A percentile compares a stretch with the other conserved stretches of the same genome.
Conservation (phyloP, 2,888 invertebrate species). For the Crocallis elinguaria region DNA sequence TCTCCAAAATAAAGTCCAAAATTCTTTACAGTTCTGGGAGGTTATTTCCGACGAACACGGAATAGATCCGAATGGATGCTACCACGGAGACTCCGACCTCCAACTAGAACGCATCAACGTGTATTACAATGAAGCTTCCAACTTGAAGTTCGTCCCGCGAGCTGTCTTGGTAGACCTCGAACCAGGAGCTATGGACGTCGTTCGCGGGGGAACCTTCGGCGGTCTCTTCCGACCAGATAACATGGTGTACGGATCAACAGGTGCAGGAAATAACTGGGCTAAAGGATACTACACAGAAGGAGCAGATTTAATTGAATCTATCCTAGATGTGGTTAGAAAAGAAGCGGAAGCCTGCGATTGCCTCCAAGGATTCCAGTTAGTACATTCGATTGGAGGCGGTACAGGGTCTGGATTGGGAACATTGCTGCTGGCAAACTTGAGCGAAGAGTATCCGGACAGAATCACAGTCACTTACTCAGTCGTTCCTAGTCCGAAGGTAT, state of each 20-base stretch:
- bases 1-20: not conserved
- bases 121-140: conserved; percentile 88
- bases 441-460: conserved; percentile 90
- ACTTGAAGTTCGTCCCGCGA: conserved; percentile 67
- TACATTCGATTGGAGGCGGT: conserved; percentile 89
- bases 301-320: conserved; percentile 86
- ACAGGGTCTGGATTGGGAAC: conserved; percentile 91
- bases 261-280: conserved; percentile 86
- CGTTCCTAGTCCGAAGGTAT: conserved; percentile 89
- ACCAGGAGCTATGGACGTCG: conserved; percentile 85
- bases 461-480: conserved; percentile 88
- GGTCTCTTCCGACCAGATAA: conserved; percentile 89
- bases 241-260: conserved; percentile 85
- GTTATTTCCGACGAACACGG: conserved; percentile 92
- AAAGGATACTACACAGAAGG: conserved; percentile 89
- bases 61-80: conserved; percentile 84
- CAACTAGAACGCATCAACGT: conserved; percentile 91
- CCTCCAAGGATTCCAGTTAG: conserved; percentile 85
- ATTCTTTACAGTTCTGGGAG: conserved; percentile 89
- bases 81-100: conserved; percentile 87
- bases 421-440: conserved; percentile 86
- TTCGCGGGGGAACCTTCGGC: conserved; percentile 87
- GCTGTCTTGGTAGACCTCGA: conserved; percentile 71
- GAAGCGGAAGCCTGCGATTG: conserved; percentile 89
- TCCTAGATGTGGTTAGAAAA: conserved; percentile 82